Evolutionary conservation across 2,113 vertebrate species (phyloP).

Genomic region (Indri indri): DNA sequence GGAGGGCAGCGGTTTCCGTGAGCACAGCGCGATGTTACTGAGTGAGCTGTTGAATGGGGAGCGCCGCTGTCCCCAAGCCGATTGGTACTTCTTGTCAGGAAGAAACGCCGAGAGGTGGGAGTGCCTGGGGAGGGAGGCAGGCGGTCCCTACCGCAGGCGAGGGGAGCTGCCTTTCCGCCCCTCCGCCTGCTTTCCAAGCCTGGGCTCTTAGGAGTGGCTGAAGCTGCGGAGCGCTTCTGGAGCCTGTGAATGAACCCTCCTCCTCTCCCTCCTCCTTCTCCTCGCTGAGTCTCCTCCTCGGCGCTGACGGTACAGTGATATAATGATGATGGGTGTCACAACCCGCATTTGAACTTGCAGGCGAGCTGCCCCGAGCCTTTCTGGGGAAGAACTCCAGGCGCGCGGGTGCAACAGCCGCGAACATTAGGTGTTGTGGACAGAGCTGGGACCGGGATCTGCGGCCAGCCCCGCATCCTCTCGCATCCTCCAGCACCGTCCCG

Average conservation of each 20-base stretch:
- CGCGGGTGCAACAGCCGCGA: constrained; percentile 75
- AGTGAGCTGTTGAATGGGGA: constrained; percentile 68
- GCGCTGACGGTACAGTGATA: constrained; percentile 90
- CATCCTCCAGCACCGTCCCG: constrained; percentile 58
- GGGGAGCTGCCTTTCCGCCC: constrained; percentile 68
- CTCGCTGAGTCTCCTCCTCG: constrained; percentile 90
- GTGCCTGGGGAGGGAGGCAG: constrained; percentile 74
- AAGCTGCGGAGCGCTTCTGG: constrained; percentile 74
- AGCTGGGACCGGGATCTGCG: constrained; percentile 46
- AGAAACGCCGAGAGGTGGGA: constrained; percentile 72
- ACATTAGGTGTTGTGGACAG: constrained; percentile 77
- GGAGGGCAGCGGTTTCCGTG: background rate
- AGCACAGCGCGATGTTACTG: constrained; percentile 33
- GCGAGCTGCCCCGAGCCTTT: constrained; percentile 83
- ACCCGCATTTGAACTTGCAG: constrained; percentile 92
- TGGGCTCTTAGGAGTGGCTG: constrained; percentile 73
- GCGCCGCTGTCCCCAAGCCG: constrained; percentile 73
- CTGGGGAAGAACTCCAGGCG: constrained; percentile 78
- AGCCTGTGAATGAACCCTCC: constrained; percentile 85
- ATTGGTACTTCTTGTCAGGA: constrained; percentile 75
- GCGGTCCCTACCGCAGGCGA: constrained; percentile 65
- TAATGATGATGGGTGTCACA: constrained; percentile 93
- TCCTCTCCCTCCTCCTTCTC: constrained; percentile 79
- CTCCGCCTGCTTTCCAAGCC: constrained; percentile 64
- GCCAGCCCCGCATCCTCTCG: constrained; percentile 49